These are phyloP conservation scores for Phymorhynchus buccinoides DNA, from an alignment of 1,140 invertebrate genomes.

Conservation along the genomic window DNA sequence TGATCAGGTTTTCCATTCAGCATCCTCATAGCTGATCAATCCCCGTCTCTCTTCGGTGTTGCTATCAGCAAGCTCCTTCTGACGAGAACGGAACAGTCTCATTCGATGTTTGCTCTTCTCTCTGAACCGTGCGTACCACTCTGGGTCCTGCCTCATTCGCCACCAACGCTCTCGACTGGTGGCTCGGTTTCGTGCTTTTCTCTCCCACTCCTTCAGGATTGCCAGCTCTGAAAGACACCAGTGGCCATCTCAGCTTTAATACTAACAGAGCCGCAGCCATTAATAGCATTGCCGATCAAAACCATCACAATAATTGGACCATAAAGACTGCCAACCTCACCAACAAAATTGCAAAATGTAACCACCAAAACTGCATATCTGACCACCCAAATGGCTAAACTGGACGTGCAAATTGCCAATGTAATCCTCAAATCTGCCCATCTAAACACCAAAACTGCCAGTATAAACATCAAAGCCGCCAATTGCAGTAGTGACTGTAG, in stretches of 20 bases:
- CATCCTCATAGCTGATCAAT: not conserved
- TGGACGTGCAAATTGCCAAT: too few relatives aligned
- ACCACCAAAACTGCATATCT: too few relatives aligned
- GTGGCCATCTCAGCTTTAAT: not conserved
- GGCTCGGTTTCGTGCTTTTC: not conserved
- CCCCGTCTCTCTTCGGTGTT: not conserved
- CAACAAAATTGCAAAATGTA: too few relatives aligned
- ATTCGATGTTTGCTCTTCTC: conserved; percentile 2
- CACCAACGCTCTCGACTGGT: not conserved
- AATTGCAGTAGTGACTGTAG: too few relatives aligned
- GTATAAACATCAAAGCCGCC: too few relatives aligned
- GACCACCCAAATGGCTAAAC: too few relatives aligned
- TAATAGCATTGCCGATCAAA: not conserved
- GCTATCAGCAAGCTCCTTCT: not conserved
- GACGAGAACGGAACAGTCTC: not conserved
- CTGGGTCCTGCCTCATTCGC: not conserved
- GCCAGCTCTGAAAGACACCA: conserved; percentile 20
- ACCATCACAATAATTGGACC: too few relatives aligned
- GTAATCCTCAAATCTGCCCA: too few relatives aligned
- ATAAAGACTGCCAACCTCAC: too few relatives aligned
- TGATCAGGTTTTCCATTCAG: not conserved
- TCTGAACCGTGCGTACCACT: conserved; percentile 16
- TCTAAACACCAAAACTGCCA: too few relatives aligned
- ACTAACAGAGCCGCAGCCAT: not conserved
- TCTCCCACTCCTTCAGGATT: not conserved